Conservation (phyloP, 2,888 invertebrate species). For the Adelphocoris suturalis region DNA sequence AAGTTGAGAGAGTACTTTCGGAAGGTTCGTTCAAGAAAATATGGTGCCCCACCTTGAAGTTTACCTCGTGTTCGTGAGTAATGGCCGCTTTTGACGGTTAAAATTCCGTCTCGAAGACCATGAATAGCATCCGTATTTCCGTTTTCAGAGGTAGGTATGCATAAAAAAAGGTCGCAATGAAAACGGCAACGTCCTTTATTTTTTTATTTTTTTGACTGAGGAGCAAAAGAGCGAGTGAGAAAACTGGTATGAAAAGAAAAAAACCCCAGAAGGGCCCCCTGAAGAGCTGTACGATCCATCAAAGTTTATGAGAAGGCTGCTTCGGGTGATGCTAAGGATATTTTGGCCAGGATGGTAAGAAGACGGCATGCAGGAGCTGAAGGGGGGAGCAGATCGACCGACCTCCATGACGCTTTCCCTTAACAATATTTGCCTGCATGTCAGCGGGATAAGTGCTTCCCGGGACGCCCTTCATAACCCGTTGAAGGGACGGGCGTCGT, state of each 20-base stretch:
- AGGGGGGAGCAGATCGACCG: not conserved
- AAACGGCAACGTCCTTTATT: not conserved
- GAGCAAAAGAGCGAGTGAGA: not conserved
- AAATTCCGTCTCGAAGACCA: not conserved
- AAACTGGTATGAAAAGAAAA: constrained; percentile 7
- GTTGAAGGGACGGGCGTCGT: constrained; percentile 7
- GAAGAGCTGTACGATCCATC: constrained; percentile 56
- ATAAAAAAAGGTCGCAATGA: constrained; percentile 30
- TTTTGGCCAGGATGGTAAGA: constrained; percentile 23
- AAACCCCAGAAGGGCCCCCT: not conserved
- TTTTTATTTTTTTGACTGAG: not conserved
- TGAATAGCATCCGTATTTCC: constrained; percentile 23
- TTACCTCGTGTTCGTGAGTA: not conserved
- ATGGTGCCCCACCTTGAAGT: not conserved
- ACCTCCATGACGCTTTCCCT: constrained; percentile 7
- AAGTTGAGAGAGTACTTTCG: not conserved
- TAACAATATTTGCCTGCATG: constrained; percentile 63
- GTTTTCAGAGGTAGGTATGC: not conserved
- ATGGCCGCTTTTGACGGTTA: not conserved
- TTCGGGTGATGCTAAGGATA: constrained; percentile 12
- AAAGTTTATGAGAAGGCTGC: constrained; percentile 55
- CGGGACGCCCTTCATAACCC: constrained; percentile 47
- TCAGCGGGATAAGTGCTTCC: constrained; percentile 44
- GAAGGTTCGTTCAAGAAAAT: not conserved
- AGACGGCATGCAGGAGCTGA: not conserved